phyloP scores from a whole-genome alignment of 1,140 invertebrate genomes.

The Atta texana region DNA sequence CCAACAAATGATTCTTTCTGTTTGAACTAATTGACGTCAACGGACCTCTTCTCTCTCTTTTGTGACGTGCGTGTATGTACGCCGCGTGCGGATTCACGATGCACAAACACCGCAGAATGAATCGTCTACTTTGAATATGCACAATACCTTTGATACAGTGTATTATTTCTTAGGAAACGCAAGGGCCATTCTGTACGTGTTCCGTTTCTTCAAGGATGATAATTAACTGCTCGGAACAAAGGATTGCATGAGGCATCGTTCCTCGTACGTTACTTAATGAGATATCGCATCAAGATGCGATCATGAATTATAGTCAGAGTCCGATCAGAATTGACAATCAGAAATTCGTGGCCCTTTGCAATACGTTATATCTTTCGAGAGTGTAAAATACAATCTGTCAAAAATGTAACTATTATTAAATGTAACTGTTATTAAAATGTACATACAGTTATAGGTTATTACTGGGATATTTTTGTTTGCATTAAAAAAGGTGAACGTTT shows the following conservation, averaged over 20 bases:
- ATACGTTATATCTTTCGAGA: not conserved
- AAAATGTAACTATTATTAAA: not conserved
- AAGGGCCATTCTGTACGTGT: not conserved
- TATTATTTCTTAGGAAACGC: conserved; percentile 3
- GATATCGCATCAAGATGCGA: not conserved
- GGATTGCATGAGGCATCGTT: not conserved
- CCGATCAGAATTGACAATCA: not conserved
- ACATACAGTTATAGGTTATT: not conserved
- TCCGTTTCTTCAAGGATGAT: not conserved
- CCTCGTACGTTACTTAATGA: not conserved
- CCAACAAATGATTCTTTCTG: conserved; percentile 17
- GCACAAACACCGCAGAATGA: not conserved
- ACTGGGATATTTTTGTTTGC: not conserved
- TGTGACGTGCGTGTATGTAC: not conserved
- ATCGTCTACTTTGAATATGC: not conserved
- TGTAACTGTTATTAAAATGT: not conserved
- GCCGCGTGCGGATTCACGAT: not conserved
- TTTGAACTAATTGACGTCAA: conserved; percentile 53
- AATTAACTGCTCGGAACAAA: conserved; percentile 10
- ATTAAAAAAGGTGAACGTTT: not conserved
- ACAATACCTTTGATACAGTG: not conserved
- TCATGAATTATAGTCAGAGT: conserved; percentile 34
- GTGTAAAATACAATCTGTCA: not conserved
- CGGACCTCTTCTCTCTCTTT: not conserved
- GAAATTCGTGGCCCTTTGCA: not conserved